Conservation (phyloP, 2,113 vertebrate species). For the Silurus glanis region DNA sequence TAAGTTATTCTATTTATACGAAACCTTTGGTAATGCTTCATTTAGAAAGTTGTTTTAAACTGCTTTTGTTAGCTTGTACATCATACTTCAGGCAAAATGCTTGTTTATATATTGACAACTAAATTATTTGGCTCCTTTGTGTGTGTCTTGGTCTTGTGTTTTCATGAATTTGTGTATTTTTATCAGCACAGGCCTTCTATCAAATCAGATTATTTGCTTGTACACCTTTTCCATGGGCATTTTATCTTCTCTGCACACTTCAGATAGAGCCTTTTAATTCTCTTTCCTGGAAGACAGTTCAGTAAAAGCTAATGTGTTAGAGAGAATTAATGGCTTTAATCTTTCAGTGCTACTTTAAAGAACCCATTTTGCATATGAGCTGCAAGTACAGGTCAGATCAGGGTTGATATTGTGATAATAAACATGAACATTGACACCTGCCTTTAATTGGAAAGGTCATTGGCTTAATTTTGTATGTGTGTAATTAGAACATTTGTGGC, state of each 20-base stretch:
- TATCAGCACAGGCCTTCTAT: not conserved
- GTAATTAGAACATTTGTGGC: not conserved
- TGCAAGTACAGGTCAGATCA: not conserved
- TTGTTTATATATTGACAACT: constrained; percentile 90
- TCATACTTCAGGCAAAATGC: constrained; percentile 81
- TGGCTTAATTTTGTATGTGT: not conserved
- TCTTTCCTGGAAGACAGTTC: not conserved
- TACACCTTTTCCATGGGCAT: not conserved
- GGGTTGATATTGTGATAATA: not conserved
- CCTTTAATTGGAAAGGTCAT: not conserved
- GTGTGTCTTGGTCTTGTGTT: constrained; percentile 37
- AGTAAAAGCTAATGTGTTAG: not conserved
- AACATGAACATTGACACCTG: not conserved
- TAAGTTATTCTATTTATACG: constrained; percentile 59
- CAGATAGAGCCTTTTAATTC: not conserved
- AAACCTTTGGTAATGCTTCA: constrained; percentile 54
- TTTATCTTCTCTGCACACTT: not conserved
- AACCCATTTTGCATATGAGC: not conserved
- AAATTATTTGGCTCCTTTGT: constrained; percentile 77
- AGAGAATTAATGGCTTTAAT: not conserved
- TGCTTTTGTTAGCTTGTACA: constrained; percentile 78
- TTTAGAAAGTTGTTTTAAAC: constrained; percentile 70
- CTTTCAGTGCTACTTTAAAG: not conserved
- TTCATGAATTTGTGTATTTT: constrained; percentile 9
- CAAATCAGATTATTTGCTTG: not conserved